Evolutionary conservation across 2,888 invertebrate species (phyloP), one percentile per base, ranked within the genome.

Genomic region (Ferrisia virgata): DNA sequence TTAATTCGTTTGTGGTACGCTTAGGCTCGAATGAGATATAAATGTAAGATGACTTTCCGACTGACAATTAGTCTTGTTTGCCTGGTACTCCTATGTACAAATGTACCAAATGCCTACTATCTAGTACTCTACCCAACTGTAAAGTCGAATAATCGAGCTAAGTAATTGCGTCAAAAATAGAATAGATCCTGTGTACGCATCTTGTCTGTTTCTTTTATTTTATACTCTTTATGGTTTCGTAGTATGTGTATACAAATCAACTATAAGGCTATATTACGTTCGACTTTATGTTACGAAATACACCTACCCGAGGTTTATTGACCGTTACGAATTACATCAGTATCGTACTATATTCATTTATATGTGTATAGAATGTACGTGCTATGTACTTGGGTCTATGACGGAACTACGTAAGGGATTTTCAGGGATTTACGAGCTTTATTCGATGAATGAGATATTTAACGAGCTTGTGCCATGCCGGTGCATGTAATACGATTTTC

Each of bases 121-220:
- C 5, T 36, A 6, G 5, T 36, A 6, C 15, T 11, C 43, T 40
- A 11, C 43, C 15, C 13, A 15, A 15, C 43, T 13, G 43, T 15
- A 11, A 1, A 15, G 58, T 64, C n/a, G 72, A 33, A 72, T 72
- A 72, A 72, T 72, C 72, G 72, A 31, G 72, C 33, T 72, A 33
- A 72, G 72, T 72, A 72, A 72, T 72, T 72, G 72, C 72, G 72
- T 72, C 72, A 33, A 72, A 72, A 72, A 72, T 72, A 72, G 72
- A 72, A 72, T 72, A 72, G 72, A 72, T 33, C 33, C 36, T 31
- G 33, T 13, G n/a, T 64, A 53, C 5, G 43, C 2, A 53, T 53
- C 2, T 64, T 0, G 9, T 25, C 4, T 53, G 8, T 64, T 25
- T 28, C 58, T 64, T 64, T n/a, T n/a, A n/a, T n/a, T n/a, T n/a